These are phyloP conservation scores for Leptocoma aspasia DNA, from an alignment of 2,113 vertebrate species.

Conservation along the genomic window DNA sequence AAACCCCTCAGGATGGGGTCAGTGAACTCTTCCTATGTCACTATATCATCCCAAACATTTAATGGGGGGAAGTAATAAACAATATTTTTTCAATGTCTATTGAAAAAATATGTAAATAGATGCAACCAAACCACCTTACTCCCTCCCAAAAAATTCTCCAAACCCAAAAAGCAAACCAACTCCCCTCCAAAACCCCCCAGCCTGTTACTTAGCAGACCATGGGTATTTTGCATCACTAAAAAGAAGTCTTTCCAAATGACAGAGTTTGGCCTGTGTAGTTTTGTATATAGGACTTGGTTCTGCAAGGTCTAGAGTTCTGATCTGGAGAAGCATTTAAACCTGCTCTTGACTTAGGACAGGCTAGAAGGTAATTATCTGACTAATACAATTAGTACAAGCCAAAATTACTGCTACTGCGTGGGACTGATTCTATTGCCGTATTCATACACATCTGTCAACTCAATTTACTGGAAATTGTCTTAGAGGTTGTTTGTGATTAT, in stretches of 20 bases:
- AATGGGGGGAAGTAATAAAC: not conserved
- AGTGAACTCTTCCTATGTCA: not conserved
- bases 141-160: not conserved
- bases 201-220: not conserved
- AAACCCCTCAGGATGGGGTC: not conserved
- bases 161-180: not conserved
- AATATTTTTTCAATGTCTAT: not conserved
- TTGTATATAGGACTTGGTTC: not conserved
- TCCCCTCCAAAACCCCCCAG: rapidly evolving
- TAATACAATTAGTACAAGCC: not conserved
- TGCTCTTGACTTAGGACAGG: not conserved
- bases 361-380: not conserved
- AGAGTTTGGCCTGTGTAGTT: not conserved
- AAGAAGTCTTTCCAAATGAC: not conserved
- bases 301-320: not conserved
- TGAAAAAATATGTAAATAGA: not conserved
- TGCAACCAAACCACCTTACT: not conserved
- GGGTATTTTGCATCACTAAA: not conserved
- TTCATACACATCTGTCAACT: not conserved
- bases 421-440: not conserved
- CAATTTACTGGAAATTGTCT: not conserved
- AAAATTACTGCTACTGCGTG: not conserved
- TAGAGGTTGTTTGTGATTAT: not conserved
- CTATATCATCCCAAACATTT: not conserved
- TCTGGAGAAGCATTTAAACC: not conserved